Evolutionary conservation across 2,113 vertebrate genomes (phyloP), one percentile per base, ranked within the genome.

Genomic region (Pithys albifrons): DNA sequence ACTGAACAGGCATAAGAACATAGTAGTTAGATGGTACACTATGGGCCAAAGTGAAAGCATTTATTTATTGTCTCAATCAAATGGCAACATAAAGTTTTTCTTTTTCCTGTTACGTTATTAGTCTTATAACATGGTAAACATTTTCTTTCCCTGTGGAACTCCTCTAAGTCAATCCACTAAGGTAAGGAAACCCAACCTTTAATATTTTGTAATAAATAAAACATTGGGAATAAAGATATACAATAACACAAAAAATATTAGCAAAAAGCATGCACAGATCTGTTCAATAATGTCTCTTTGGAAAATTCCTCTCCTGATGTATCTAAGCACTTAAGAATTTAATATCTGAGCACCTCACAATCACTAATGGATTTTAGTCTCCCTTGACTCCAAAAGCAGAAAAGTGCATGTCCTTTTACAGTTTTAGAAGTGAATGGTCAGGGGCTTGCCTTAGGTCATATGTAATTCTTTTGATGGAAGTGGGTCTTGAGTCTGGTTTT

Each of bases 151-250:
- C 90, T 33, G 7, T 93, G 90, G 82, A 93, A 73, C 37, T 86
- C 65, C 52, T 93, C 72, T 65, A n/a, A 86, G 72, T 84, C 65
- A 72, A 45, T 88, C 72, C 69, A 78, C 35, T 33, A 17, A 10
- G 3, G 1, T 85, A 91, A 90, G 66, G 69, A 92, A 94, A 61
- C 39, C 19, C 51, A 90, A 52, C 93, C 88, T 94, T 93, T 93
- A 84, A 92, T 95, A 92, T 57, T 92, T 78, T 19, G 12, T 86
- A 70, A 96, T 96, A 94, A 96, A 97, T 96, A 94, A 97, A 96
- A 94, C 52, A 96, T 93, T 9, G 45, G 52, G 79, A 94, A 81
- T 90, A 86, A 91, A 78, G 85, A 92, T 48, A 74, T 4, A 89
- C 73, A 89, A n/a, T 75, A 94, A 35, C 45, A 72, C 72, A 75